phyloP scores from a whole-genome alignment of 2,888 invertebrate species.

The Thyatira batis region DNA sequence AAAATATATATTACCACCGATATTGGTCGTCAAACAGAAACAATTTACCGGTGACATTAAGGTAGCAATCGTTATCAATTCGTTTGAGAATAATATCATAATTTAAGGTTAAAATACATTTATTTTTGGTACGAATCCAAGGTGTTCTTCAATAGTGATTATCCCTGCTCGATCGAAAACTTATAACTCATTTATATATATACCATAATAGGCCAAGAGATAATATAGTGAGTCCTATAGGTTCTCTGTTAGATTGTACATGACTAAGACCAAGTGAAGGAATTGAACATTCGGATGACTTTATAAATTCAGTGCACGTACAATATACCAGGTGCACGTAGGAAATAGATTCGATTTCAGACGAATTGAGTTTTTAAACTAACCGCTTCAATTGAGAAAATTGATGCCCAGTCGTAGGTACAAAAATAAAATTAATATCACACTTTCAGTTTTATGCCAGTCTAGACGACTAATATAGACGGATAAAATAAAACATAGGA shows the following conservation, averaged over 20 bases:
- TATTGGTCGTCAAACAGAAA: constrained; percentile 26
- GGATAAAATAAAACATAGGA: not conserved
- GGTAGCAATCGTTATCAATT: constrained; percentile 24
- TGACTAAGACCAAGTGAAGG: constrained; percentile 25
- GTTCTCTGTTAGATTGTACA: constrained; percentile 4
- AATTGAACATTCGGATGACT: constrained; percentile 26
- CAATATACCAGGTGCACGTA: constrained; percentile 31
- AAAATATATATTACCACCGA: constrained; percentile 48
- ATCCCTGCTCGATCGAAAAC: too few relatives aligned
- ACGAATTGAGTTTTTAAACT: constrained; percentile 31
- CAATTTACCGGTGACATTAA: constrained; percentile 31
- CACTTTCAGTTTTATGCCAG: not conserved
- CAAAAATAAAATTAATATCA: not conserved
- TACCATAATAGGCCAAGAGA: not conserved
- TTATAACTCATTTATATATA: not conserved
- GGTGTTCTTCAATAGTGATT: not conserved
- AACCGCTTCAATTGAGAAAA: constrained; percentile 15
- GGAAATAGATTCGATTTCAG: constrained; percentile 34
- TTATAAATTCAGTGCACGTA: constrained; percentile 33
- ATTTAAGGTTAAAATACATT: constrained; percentile 29
- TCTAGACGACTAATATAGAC: not conserved
- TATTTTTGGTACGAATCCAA: constrained; percentile 31
- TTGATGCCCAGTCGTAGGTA: not conserved
- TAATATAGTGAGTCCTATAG: not conserved
- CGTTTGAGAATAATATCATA: constrained; percentile 27